Conservation (phyloP, 2,888 invertebrate species). For the Ichneumoninae sp. region DNA sequence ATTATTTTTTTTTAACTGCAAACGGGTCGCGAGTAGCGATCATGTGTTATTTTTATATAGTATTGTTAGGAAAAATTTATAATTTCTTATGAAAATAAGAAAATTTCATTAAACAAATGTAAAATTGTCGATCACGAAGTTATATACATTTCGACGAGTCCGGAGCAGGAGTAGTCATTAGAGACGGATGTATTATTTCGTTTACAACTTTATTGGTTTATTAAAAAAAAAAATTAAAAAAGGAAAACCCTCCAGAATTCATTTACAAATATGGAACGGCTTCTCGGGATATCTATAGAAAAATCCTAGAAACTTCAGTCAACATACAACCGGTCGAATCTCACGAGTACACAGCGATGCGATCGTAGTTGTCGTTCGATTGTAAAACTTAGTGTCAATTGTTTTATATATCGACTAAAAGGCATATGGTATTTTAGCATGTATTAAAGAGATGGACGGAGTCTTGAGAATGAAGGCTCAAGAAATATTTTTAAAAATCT, state of each 20-base stretch:
- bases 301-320: slow-evolving; percentile 7
- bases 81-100: background rate
- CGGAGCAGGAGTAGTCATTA: background rate
- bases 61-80: background rate
- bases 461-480: slow-evolving; percentile 43
- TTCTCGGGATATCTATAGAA: background rate
- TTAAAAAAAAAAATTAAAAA: slow-evolving; percentile 22
- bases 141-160: background rate
- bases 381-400: slow-evolving; percentile 6
- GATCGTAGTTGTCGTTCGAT: slow-evolving; percentile 19
- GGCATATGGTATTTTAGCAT: slow-evolving; percentile 19
- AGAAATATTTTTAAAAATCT: slow-evolving; percentile 18
- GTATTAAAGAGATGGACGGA: slow-evolving; percentile 64
- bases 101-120: background rate
- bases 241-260: slow-evolving; percentile 12
- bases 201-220: slow-evolving; percentile 32
- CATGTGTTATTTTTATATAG: background rate
- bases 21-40: background rate
- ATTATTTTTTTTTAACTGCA: background rate
- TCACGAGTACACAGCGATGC: background rate
- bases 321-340: background rate
- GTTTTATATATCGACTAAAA: slow-evolving; percentile 16
- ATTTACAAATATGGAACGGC: slow-evolving; percentile 19
- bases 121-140: background rate
- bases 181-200: background rate